Percentiles rank a stretch among this genome's conserved stretches.
Conservation (phyloP, 2,888 invertebrate species). For the Oscheius onirici region DNA sequence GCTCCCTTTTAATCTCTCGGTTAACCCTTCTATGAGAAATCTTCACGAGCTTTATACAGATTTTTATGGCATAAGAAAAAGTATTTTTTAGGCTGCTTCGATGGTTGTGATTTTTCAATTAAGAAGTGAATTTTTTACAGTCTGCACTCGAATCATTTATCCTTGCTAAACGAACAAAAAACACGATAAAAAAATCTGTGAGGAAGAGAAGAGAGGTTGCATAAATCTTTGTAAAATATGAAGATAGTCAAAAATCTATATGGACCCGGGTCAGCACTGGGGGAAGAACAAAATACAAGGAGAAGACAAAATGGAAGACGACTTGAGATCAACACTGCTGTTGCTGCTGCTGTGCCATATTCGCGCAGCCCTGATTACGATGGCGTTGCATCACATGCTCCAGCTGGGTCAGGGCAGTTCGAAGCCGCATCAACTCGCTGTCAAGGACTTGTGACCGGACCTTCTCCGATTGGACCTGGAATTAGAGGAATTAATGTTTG, state of each 20-base stretch:
- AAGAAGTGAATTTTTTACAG: too few species aligned
- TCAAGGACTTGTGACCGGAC: slow-evolving; percentile 42
- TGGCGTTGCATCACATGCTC: slow-evolving; percentile 27
- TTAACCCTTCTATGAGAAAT: too few species aligned
- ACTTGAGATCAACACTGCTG: slow-evolving; percentile 25
- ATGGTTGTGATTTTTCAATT: too few species aligned
- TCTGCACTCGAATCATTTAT: too few species aligned
- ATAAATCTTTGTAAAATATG: too few species aligned
- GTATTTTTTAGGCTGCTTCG: too few species aligned
- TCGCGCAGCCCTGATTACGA: background rate
- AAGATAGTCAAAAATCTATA: too few species aligned
- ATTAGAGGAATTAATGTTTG: background rate
- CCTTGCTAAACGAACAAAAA: background rate
- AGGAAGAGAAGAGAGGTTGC: background rate
- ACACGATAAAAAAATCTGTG: background rate
- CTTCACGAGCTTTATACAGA: too few species aligned
- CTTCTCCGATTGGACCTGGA: slow-evolving; percentile 48
- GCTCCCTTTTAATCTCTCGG: too few species aligned
- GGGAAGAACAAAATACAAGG: background rate
- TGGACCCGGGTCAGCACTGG: slow-evolving; percentile 17
- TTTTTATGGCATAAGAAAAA: too few species aligned
- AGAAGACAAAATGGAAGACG: background rate
- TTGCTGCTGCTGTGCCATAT: too few species aligned
- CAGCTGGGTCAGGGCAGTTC: slow-evolving; percentile 33
- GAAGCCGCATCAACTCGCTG: slow-evolving; percentile 41